Evolutionary conservation across 1,140 invertebrate genomes (phyloP).

Genomic region (Lordiphosa mommai): DNA sequence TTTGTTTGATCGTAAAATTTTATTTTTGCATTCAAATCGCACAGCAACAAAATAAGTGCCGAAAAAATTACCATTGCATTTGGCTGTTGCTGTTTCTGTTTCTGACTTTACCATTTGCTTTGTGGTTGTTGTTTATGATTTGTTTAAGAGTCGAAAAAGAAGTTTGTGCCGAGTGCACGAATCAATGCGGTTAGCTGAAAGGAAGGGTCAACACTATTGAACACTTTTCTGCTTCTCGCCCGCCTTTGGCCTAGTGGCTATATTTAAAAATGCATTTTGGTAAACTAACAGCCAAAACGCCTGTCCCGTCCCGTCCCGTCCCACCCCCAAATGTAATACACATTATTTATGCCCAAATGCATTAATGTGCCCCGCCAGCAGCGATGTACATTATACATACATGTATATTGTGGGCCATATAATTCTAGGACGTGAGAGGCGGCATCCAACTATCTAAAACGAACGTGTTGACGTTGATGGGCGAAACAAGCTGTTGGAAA

Average conservation of each 20-base stretch:
- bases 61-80: constrained; percentile 49
- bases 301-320: background rate
- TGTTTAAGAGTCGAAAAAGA: constrained; percentile 14
- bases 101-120: too few species aligned
- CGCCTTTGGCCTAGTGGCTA: constrained; percentile 7
- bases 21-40: constrained; percentile 74
- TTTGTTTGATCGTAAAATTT: constrained; percentile 77
- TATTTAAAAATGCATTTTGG: constrained; percentile 42
- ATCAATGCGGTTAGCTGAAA: constrained; percentile 27
- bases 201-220: background rate
- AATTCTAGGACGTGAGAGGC: too few species aligned
- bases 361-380: constrained; percentile 38
- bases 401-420: background rate
- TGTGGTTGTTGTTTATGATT: constrained; percentile 1
- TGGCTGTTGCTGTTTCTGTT: background rate
- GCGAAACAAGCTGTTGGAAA: constrained; percentile 52
- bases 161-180: constrained; percentile 27
- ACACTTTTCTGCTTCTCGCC: too few species aligned
- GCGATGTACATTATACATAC: background rate
- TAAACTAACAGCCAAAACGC: constrained; percentile 5
- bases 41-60: constrained; percentile 46
- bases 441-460: constrained; percentile 1
- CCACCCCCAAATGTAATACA: constrained; percentile 4
- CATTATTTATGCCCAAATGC: constrained; percentile 54
- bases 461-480: constrained; percentile 39